A percentile compares a stretch with the other conserved stretches of the same genome.
phyloP scores from a whole-genome alignment of 37 sponge, comb jelly and placozoan species.

The Eunapius fragilis region DNA sequence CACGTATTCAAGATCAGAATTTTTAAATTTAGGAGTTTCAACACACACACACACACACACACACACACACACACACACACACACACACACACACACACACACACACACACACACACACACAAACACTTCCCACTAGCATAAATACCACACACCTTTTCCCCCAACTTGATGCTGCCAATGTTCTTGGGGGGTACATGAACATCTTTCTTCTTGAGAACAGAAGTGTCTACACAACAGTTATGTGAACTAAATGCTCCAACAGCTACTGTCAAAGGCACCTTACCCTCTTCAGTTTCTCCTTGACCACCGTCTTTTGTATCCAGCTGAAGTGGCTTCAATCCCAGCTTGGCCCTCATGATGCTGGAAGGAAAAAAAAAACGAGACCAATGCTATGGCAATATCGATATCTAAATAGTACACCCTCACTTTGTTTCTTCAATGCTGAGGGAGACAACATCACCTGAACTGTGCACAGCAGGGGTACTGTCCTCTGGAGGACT shows the following conservation, averaged over 20 bases:
- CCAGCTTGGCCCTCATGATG: conserved; percentile 80
- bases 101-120: not conserved
- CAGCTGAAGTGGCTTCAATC: conserved; percentile 84
- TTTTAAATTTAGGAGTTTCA: not conserved
- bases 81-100: not conserved
- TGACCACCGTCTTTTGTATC: not conserved
- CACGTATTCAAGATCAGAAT: not conserved
- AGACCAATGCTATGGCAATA: not conserved
- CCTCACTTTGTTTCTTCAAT: conserved; percentile 89
- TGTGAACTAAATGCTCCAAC: not conserved
- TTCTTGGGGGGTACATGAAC: conserved; percentile 90
- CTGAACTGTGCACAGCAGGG: conserved; percentile 1
- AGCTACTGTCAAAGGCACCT: not conserved
- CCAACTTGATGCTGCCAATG: conserved; percentile 63
- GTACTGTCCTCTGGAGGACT: not conserved
- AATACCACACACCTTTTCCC: conserved; percentile 64
- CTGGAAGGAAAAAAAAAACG: conserved; percentile 9
- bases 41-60: not conserved
- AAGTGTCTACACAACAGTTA: not conserved
- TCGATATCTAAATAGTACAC: not conserved
- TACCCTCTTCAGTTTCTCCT: conserved; percentile 4
- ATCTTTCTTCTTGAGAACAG: conserved; percentile 57
- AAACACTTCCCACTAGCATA: not conserved
- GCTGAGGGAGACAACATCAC: conserved; percentile 55
- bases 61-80: not conserved